These are phyloP conservation scores for Nephrotoma guestfalica DNA, from an alignment of 2,888 invertebrate genomes.

Conservation along the genomic window DNA sequence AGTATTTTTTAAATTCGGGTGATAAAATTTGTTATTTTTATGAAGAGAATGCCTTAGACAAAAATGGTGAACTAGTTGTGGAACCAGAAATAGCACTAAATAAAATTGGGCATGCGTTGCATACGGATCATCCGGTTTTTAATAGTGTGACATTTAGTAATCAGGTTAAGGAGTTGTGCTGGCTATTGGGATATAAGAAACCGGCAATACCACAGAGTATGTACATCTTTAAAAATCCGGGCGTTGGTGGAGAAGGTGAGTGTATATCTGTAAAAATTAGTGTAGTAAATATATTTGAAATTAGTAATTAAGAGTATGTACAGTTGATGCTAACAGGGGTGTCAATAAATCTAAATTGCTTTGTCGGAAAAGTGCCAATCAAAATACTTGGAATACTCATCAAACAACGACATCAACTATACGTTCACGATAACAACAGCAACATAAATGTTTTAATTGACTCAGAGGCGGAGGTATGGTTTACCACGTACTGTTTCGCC, in stretches of 20 bases:
- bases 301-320: no score
- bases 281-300: no score
- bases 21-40: constrained; percentile 88
- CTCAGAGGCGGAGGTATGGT: no score
- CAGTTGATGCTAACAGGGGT: no score
- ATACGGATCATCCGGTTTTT: constrained; percentile 66
- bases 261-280: background rate
- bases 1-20: constrained; percentile 81
- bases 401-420: no score
- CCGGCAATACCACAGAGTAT: constrained; percentile 91
- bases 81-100: constrained; percentile 52
- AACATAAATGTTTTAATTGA: no score
- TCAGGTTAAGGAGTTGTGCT: constrained; percentile 62
- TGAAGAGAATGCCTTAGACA: constrained; percentile 66
- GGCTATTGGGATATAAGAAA: constrained; percentile 53
- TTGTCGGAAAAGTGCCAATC: no score
- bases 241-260: constrained; percentile 74
- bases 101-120: constrained; percentile 84
- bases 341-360: no score
- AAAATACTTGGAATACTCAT: no score
- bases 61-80: constrained; percentile 56
- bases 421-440: no score
- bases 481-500: no score
- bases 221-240: constrained; percentile 95
- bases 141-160: constrained; percentile 70